Base-by-base conservation (phyloP, 2,888 invertebrate genomes). In the Nasonia oneida region DNA sequence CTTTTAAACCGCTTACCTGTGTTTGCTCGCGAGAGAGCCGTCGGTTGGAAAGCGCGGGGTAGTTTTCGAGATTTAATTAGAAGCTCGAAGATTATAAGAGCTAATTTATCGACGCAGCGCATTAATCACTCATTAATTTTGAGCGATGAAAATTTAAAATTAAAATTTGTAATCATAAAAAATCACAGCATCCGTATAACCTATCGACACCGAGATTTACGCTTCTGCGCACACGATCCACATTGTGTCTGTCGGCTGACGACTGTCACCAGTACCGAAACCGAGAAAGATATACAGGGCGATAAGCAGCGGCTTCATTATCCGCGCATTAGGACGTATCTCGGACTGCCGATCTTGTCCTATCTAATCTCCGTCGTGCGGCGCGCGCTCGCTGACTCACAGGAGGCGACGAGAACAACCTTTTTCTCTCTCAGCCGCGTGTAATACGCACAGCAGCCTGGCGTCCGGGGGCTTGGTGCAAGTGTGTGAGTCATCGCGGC, bases 311-410 rank as follows among this genome's bases (percentile, higher is more conserved):
- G 37, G 23, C 88, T 89, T 89, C 88, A 89, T 89, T 89, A 89
- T 89, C 88, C 83, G 78, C 84, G 87, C 86, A 89, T 89, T 89
- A 89, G 87, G 29, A 10, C 37, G 33, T 64, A 89, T 88, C 87
- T 84, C 37, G 67, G 64, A 15, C 70, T 73, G 82, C 85, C 82
- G 80, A 87, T 87, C 84, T 76, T 84, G 70, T 53, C 61, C 42
- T 73, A 81, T 87, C 86, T 85, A 84, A 87, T 85, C 37, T 57
- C 23, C 67, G 67, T 29, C 67, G 47, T 23, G n/a, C 18, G 15
- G 33, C n/a, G 29, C 70, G 4, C 3, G 37, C 37, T 29, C 29
- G 18, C 47, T 14, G 33, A 18, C 18, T 73, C 79, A 80, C 39
- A 42, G 67, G 57, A 57, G 57, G 33, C 5, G 8, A n/a, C n/a